Evolutionary conservation across 2,797 vertebrate species (phyloP), one percentile per base, ranked within the genome.

Genomic region (Leptodactylus fallax): DNA sequence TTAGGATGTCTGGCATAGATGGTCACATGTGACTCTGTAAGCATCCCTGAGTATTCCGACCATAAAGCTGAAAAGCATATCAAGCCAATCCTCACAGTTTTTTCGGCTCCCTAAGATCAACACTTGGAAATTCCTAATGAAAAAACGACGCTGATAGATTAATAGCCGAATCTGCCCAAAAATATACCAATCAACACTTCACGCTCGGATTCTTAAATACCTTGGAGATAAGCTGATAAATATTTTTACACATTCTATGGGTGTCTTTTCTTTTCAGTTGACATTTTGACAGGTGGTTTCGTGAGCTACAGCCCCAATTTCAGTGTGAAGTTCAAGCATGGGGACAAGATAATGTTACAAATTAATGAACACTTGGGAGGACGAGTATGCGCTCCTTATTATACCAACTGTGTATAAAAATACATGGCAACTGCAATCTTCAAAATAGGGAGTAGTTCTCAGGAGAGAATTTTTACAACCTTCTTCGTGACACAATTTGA

Each of bases 161-260:
- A 87, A 89, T 86, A 74, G 83, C 80, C 72, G 8, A 69, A 82
- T 71, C 83, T 71, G 86, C 79, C 88, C 88, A 78, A 89, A 89
- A 89, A 87, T 89, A 89, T 87, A 89, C 88, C 88, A 86, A 89
- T 89, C 88, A 89, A 83, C 88, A 74, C 88, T 89, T 72, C 84
- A 53, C 12, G 61, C 85, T 83, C 13, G 55, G 71, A 89, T 89
- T 89, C 78, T 83, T 86, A 87, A 89, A 89, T 89, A 83, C 88
- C 85, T 86, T 63, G 74, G 80, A 87, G 88, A 89, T 86, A 89
- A 89, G 85, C 88, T 79, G 88, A 72, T 51, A 86, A 89, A 89
- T 89, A 89, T 87, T 86, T 89, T 83, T 86, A 25, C 72, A 79
- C 85, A 86, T 89, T 71, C 88, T 63, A 63, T 72, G 85, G 88